Evolutionary conservation across 2,888 invertebrate species (phyloP).

Genomic region (Pyralis farinalis): DNA sequence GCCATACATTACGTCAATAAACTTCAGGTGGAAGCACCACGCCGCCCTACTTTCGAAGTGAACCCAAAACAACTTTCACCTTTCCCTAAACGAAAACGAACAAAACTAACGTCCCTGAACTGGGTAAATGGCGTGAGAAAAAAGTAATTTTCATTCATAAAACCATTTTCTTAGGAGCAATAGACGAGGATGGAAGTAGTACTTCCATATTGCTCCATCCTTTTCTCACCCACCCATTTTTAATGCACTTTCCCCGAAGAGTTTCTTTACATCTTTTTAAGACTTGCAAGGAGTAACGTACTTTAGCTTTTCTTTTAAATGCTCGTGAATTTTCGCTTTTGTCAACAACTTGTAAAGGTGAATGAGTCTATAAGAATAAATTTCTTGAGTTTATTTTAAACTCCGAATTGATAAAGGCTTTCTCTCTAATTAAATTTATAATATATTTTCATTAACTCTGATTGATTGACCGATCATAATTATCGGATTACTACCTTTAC

Average conservation of each 20-base stretch:
- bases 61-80: conserved; percentile 57
- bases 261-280: conserved; percentile 60
- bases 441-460: no score
- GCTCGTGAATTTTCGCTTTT: conserved; percentile 42
- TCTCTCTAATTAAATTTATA: no score
- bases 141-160: conserved; percentile 78
- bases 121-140: conserved; percentile 69
- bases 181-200: conserved; percentile 35
- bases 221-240: conserved; percentile 60
- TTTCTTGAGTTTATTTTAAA: not conserved
- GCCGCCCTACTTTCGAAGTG: conserved; percentile 30
- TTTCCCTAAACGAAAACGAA: conserved; percentile 43
- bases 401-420: no score
- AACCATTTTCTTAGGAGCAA: conserved; percentile 68
- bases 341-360: conserved; percentile 13
- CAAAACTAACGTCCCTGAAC: conserved; percentile 63
- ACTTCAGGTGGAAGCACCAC: conserved; percentile 12
- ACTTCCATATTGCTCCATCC: conserved; percentile 35
- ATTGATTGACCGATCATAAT: no score
- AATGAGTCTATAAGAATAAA: not conserved
- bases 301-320: conserved; percentile 38
- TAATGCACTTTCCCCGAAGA: conserved; percentile 72
- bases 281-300: conserved; percentile 45
- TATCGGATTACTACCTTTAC: no score
- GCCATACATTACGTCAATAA: conserved; percentile 10